Percentiles rank a stretch among this genome's conserved stretches.
phyloP scores from a whole-genome alignment of 2,888 invertebrate species.

The Phaonia tiefii region DNA sequence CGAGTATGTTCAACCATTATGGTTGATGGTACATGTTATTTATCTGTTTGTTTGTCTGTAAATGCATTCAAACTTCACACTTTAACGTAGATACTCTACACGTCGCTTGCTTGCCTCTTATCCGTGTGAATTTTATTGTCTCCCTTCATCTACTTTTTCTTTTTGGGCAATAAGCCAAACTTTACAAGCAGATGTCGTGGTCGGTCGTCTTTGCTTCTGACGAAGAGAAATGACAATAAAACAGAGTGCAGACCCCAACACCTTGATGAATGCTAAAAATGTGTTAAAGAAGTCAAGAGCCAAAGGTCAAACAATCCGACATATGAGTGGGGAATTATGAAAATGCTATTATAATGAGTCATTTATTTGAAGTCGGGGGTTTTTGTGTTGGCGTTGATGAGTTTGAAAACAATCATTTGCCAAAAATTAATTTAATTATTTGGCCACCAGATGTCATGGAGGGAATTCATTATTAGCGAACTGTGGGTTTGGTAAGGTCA shows the following conservation, averaged over 20 bases:
- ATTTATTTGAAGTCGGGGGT: too few species aligned
- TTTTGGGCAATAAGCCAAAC: constrained; percentile 53
- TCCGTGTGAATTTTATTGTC: not conserved
- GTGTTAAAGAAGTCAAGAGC: constrained; percentile 1
- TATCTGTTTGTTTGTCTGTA: too few species aligned
- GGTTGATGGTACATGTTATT: constrained; percentile 13
- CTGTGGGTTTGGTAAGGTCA: too few species aligned
- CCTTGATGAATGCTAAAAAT: not conserved
- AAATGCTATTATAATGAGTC: constrained; percentile 11
- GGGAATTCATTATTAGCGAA: too few species aligned
- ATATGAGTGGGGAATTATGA: not conserved
- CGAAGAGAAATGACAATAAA: constrained; percentile 16
- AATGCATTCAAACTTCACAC: constrained; percentile 58
- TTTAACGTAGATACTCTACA: constrained; percentile 26
- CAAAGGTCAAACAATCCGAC: not conserved
- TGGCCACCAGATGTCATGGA: too few species aligned
- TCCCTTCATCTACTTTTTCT: constrained; percentile 10
- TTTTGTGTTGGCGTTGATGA: too few species aligned
- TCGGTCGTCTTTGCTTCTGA: too few species aligned
- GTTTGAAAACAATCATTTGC: too few species aligned
- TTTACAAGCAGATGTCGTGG: constrained; percentile 7
- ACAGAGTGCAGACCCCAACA: not conserved
- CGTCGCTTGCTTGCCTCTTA: not conserved
- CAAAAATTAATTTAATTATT: too few species aligned
- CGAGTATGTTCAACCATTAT: not conserved